phyloP scores from a whole-genome alignment of 2,888 invertebrate genomes.

The Odontomyia ornata region DNA sequence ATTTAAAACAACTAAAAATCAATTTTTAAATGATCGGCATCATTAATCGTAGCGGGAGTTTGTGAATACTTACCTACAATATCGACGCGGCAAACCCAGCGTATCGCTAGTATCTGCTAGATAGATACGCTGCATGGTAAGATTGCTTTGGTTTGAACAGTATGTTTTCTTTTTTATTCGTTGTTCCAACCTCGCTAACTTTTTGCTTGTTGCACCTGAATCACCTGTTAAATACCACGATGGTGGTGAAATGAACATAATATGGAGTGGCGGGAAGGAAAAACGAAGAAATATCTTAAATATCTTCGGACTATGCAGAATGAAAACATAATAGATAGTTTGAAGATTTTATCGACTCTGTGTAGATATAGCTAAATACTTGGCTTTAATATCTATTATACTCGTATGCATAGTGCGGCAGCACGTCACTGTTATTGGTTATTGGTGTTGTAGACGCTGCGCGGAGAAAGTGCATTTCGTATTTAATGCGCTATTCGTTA shows the following conservation, averaged over 20 bases:
- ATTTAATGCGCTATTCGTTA: not conserved
- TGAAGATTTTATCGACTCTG: not conserved
- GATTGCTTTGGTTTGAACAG: not conserved
- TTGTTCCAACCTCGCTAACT: too few relatives aligned
- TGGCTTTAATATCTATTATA: not conserved
- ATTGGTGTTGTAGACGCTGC: not conserved
- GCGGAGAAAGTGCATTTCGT: constrained; percentile 15
- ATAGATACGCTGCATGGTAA: not conserved
- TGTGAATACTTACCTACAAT: not conserved
- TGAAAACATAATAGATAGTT: not conserved
- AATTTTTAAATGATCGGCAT: constrained; percentile 6
- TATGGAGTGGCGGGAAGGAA: not conserved
- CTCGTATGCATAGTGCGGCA: not conserved
- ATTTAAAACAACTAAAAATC: constrained; percentile 4
- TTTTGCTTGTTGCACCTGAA: constrained; percentile 4
- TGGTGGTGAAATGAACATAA: constrained; percentile 3
- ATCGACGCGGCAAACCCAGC: not conserved
- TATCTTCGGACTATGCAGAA: not conserved
- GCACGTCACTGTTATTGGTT: not conserved
- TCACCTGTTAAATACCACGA: constrained; percentile 3
- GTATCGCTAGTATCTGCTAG: not conserved
- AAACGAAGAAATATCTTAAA: not conserved
- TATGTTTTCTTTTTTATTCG: too few relatives aligned
- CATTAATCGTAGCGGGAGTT: constrained; percentile 31
- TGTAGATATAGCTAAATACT: not conserved